These are phyloP conservation scores for Tamias sibiricus DNA, from an alignment of 2,113 vertebrate species.

Conservation along the genomic window DNA sequence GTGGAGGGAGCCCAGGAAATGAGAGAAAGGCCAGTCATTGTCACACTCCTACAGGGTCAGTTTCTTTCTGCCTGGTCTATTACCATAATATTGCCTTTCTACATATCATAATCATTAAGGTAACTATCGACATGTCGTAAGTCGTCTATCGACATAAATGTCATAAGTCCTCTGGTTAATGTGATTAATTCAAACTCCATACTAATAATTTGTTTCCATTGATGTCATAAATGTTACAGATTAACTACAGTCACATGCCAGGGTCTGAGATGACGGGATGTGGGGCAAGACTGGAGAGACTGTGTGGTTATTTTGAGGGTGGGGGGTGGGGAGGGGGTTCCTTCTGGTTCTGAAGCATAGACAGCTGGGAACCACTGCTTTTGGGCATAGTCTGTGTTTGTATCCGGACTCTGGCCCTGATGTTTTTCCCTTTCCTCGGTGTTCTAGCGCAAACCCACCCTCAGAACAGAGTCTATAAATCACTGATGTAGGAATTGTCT, in stretches of 20 bases:
- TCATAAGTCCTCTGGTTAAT: not conserved
- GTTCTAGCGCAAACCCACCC: not conserved
- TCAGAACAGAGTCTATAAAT: not conserved
- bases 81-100: not conserved
- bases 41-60: not conserved
- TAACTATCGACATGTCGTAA: not conserved
- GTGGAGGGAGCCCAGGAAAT: not conserved
- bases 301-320: rapidly evolving
- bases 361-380: not conserved
- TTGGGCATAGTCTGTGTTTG: not conserved
- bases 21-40: not conserved
- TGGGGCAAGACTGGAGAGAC: not conserved
- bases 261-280: not conserved
- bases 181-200: not conserved
- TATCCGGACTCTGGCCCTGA: not conserved
- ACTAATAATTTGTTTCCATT: not conserved
- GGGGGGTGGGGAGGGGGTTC: not conserved
- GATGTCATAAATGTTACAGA: not conserved
- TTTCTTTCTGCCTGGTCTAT: not conserved
- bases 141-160: not conserved
- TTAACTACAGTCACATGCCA: not conserved
- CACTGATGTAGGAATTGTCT: not conserved
- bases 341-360: rapidly evolving
- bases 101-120: not conserved
- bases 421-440: not conserved